These are phyloP conservation scores for Hemibagrus wyckioides DNA, from an alignment of 2,113 vertebrate species.

Conservation along the genomic window DNA sequence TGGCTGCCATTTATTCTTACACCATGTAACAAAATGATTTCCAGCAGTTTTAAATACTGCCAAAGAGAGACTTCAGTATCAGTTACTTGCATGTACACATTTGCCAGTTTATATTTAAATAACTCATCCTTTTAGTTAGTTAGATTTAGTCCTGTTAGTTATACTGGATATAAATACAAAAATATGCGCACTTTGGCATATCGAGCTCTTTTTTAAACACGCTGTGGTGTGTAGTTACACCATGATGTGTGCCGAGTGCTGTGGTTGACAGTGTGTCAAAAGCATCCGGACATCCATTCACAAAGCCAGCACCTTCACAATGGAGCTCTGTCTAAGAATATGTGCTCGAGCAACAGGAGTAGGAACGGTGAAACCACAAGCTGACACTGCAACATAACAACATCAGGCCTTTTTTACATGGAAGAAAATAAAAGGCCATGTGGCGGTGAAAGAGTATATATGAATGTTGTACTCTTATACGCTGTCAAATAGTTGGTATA, in stretches of 20 bases:
- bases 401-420: not conserved
- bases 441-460: not conserved
- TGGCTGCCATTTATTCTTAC: not conserved
- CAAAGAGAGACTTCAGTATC: not conserved
- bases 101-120: not conserved
- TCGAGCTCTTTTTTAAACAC: constrained; percentile 5
- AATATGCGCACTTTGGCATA: not conserved
- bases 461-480: not conserved
- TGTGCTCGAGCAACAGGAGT: constrained; percentile 14
- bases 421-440: not conserved
- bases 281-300: constrained; percentile 45
- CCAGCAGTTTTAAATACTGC: not conserved
- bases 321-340: constrained; percentile 41
- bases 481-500: not conserved
- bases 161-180: not conserved
- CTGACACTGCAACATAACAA: not conserved
- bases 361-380: constrained; percentile 28
- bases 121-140: not conserved
- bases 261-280: constrained; percentile 46
- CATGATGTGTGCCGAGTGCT: constrained; percentile 27
- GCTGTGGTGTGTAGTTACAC: constrained; percentile 2
- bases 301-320: constrained; percentile 44
- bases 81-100: not conserved
- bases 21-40: not conserved
- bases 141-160: not conserved